Base-by-base conservation (phyloP, 2,113 vertebrate species). In the Anhinga anhinga region DNA sequence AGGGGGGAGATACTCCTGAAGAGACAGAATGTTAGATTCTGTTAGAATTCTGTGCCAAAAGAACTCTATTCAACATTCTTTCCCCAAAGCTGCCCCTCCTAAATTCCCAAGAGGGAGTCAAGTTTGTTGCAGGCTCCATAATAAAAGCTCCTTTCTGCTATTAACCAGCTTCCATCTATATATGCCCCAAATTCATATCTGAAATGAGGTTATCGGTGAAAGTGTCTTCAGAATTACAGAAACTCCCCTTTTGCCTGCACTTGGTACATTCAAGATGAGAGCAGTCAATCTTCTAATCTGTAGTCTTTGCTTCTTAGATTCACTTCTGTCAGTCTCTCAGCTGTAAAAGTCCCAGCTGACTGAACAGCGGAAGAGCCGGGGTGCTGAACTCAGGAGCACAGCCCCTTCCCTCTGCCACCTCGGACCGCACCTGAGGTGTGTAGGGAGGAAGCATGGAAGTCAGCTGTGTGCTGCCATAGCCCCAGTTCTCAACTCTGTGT, bases 31-130 rank as follows among this genome's bases (percentile, higher is more conserved):
- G 3, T 61, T 88, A 42, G 53, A 77, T 72, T 84, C 73, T 95
- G 73, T 66, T 78, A 79, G 73, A 89, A 95, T 50, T 81, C 77
- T 96, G 97, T 97, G 96, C 97, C 96, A 97, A 97, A 96, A 93
- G 59, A 91, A 56, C 71, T 93, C 42, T 62, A 65, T 80, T 93
- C 74, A 94, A 17, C 67, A 32, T 87, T 88, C 67, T 87, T 82
- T 82, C 40, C 83, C 65, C 63, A 34, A 20, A 62, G 62, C 32
- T 82, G 34, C 53, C 59, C 85, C 58, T 80, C 53, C 44, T 82
- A 27, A 72, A 55, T 94, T 91, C 42, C 70, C 44, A 58, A 58
- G 62, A 91, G 62, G 74, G 89, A 96, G 74, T 74, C 53, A 44
- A 55, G 45, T 73, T 82, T 94, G 66, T 84, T 93, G 66, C 94